These are phyloP conservation scores for Archocentrus centrarchus DNA, from an alignment of 2,113 vertebrate genomes.

Conservation along the genomic window DNA sequence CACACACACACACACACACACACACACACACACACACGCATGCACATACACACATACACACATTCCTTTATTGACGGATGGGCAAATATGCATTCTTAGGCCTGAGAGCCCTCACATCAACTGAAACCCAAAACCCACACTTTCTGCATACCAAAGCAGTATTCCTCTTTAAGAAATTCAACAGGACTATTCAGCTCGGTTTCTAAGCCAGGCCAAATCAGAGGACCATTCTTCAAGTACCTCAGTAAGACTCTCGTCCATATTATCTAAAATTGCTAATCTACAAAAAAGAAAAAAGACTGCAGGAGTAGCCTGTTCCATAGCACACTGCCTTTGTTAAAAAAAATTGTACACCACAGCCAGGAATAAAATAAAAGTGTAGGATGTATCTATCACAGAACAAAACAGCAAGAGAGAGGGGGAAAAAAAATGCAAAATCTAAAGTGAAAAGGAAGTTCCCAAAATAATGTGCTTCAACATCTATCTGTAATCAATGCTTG, in stretches of 20 bases:
- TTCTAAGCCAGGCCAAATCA: constrained; percentile 50
- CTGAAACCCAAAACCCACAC: constrained; percentile 76
- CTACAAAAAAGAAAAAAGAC: constrained; percentile 39
- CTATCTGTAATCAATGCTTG: constrained; percentile 77
- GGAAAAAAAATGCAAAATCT: constrained; percentile 20
- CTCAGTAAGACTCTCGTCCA: constrained; percentile 23
- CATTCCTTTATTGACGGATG: constrained; percentile 75
- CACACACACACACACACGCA: constrained; percentile 24
- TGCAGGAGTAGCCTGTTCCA: constrained; percentile 21
- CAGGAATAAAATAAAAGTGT: constrained; percentile 46
- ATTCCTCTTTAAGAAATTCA: constrained; percentile 64
- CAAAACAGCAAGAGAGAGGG: constrained; percentile 39
- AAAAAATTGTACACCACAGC: constrained; percentile 41
- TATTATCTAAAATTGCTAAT: constrained; percentile 59
- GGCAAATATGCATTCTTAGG: constrained; percentile 77
- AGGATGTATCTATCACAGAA: constrained; percentile 57
- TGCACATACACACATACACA: constrained; percentile 55
- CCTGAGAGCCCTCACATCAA: constrained; percentile 68
- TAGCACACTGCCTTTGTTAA: constrained; percentile 40
- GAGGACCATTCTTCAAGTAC: constrained; percentile 56
- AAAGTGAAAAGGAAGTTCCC: constrained; percentile 54
- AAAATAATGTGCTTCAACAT: constrained; percentile 58
- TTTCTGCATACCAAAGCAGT: constrained; percentile 75
- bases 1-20: constrained; percentile 58
- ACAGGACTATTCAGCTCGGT: constrained; percentile 57